These are phyloP conservation scores for Melanogrammus aeglefinus DNA, from an alignment of 2,797 vertebrate genomes.

Conservation along the genomic window DNA sequence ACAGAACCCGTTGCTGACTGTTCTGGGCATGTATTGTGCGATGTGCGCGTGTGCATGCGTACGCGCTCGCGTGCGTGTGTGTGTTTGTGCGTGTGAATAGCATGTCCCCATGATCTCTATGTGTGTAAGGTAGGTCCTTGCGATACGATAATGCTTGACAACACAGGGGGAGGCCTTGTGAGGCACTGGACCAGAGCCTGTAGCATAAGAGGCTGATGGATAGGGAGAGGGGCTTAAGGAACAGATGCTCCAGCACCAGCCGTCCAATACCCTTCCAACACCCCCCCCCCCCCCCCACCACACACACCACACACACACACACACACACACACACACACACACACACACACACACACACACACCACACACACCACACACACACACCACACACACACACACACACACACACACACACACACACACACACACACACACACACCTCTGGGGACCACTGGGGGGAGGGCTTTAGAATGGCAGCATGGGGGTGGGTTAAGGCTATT, in stretches of 20 bases:
- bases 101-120: constrained; percentile 22
- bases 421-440: constrained; percentile 43
- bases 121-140: not conserved
- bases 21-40: not conserved
- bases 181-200: constrained; percentile 28
- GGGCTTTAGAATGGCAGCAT: not conserved
- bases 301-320: no score
- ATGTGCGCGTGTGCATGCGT: not conserved
- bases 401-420: no score
- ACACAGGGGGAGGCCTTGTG: constrained; percentile 17
- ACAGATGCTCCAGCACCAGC: constrained; percentile 63
- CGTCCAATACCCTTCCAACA: constrained; percentile 39
- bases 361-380: no score
- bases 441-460: constrained; percentile 39
- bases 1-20: not conserved
- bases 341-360: no score
- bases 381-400: no score
- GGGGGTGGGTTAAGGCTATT: not conserved
- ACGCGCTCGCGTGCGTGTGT: constrained; percentile 7
- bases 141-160: no score
- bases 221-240: constrained; percentile 40
- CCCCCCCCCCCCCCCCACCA: constrained; percentile 19
- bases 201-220: constrained; percentile 36
- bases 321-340: no score
- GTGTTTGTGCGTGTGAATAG: constrained; percentile 12